Evolutionary conservation across 53 echinoderm and acorn worm species (phyloP).

Genomic region (Glandiceps talaboti): DNA sequence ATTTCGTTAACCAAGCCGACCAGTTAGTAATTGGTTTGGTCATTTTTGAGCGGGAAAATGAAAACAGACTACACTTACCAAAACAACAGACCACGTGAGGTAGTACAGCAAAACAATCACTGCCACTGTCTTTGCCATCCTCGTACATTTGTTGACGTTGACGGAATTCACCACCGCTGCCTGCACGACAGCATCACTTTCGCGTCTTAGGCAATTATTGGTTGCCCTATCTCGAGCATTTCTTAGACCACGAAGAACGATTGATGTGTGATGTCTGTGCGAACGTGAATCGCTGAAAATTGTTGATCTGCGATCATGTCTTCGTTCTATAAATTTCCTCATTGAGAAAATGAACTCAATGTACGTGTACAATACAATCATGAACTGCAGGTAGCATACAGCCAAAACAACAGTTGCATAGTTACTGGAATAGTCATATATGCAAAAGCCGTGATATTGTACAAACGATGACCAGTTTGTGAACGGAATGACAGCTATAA

Average conservation of each 20-base stretch:
- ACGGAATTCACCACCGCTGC: slow-evolving; percentile 35
- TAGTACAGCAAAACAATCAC: slow-evolving; percentile 50
- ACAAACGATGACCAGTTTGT: neutral
- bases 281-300: neutral
- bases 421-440: slow-evolving; percentile 19
- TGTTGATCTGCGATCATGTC: neutral
- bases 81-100: slow-evolving; percentile 37
- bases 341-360: slow-evolving; percentile 29
- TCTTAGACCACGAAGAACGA: neutral
- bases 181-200: neutral
- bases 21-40: too few species aligned
- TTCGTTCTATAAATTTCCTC: slow-evolving; percentile 28
- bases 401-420: slow-evolving; percentile 24
- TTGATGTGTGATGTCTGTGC: neutral
- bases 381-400: slow-evolving; percentile 29
- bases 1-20: too few species aligned
- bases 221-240: neutral
- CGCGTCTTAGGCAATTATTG: neutral
- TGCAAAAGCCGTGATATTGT: slow-evolving; percentile 20
- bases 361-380: slow-evolving; percentile 27
- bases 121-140: slow-evolving; percentile 52
- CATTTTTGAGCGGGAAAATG: too few species aligned
- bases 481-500: slow-evolving; percentile 1
- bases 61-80: slow-evolving; percentile 41
- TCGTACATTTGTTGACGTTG: slow-evolving; percentile 44